Base-by-base conservation (phyloP, 2,888 invertebrate species). In the Trichopoda pennipes region DNA sequence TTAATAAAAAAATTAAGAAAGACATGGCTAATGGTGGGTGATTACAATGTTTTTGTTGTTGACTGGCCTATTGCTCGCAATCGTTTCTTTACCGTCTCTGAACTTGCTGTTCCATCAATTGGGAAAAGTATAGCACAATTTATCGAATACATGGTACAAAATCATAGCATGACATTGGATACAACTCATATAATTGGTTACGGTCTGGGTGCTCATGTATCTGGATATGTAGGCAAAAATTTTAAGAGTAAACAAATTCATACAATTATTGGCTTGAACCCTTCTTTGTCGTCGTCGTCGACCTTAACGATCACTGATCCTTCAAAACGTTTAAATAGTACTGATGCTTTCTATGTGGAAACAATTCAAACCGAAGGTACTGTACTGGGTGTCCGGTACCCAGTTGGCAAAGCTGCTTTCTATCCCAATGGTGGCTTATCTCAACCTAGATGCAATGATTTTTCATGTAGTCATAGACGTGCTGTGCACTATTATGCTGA, bases 191-290 rank as follows among this genome's bases (percentile, higher is more conserved):
- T 91, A 4, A 92, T 93, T 72, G 94, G 94, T 0, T 93, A 93
- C 85, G 93, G 93, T 80, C 90, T 94, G 75, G 93, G 93, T 0
- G 93, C 93, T 0, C 93, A 94, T 84, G 93, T 93, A 2, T 92
- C 93, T n/a, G 93, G 93, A 0, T 92, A 92, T 76, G 92, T 93
- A 9, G 94, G 93, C 4, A 93, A 93, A 83, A 92, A 92, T 85
- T 91, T 93, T 1, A 91, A 91, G 70, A 87, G 92, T 85, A 93
- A 93, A 35, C 92, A 92, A 55, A 91, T 93, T 58, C 92, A 93
- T 86, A 92, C 93, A 32, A 93, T 94, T 61, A 92, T 93, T 81
- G 93, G 88, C 17, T 84, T 28, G 28, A 28, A 28, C 3, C 28
- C 28, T 2, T 2, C 28, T 28, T 3, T 6, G 28, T 6, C 28